These are phyloP conservation scores for Platichthys stellatus DNA, from an alignment of 2,113 vertebrate species.

Conservation along the genomic window DNA sequence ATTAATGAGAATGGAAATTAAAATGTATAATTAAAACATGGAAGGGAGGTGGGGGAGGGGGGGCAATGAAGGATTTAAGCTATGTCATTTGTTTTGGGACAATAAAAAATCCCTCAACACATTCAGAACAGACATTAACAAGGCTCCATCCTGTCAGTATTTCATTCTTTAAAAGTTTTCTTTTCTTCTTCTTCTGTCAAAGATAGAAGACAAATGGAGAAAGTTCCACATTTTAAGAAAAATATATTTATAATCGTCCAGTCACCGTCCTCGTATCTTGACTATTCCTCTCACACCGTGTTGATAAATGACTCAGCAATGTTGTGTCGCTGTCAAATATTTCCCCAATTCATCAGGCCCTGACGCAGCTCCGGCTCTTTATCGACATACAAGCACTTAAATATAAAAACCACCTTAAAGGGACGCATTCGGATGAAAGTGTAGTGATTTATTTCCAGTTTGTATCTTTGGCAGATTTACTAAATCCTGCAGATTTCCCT, in stretches of 20 bases:
- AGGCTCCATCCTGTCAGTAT: not conserved
- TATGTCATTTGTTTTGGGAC: slow-evolving; percentile 42
- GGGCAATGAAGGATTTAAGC: slow-evolving; percentile 36
- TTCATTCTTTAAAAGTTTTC: not conserved
- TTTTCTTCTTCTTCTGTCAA: not conserved
- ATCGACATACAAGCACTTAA: not conserved
- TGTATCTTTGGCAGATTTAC: slow-evolving; percentile 1
- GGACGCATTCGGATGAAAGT: not conserved
- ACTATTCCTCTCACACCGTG: not conserved
- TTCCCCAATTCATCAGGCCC: not conserved
- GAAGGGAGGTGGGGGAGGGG: not conserved
- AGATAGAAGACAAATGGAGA: not conserved
- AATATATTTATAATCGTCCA: not conserved
- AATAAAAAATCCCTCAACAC: slow-evolving; percentile 7
- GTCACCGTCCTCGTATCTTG: too few species aligned
- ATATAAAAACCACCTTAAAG: not conserved
- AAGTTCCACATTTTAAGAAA: not conserved
- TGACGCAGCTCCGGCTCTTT: not conserved
- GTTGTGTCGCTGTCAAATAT: not conserved
- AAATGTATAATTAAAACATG: slow-evolving; percentile 60
- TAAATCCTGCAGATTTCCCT: not conserved
- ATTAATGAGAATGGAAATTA: slow-evolving; percentile 62
- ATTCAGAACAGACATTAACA: not conserved
- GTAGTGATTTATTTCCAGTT: not conserved
- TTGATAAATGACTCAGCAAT: not conserved